Evolutionary conservation across 2,888 invertebrate species (phyloP).

Genomic region (Lepidonotus clava): DNA sequence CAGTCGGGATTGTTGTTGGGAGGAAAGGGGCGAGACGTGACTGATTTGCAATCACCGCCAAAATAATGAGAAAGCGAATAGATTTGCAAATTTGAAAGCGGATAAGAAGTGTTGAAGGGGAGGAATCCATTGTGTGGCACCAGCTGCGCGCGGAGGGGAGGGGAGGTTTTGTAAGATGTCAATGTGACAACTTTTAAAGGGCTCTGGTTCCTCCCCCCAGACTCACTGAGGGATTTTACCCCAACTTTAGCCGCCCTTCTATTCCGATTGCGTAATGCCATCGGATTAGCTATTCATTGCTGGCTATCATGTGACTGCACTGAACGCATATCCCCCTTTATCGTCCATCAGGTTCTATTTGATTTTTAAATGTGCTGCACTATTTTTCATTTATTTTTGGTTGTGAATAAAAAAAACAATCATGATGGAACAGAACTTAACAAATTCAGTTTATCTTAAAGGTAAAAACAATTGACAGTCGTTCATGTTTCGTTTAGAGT

Average conservation of each 20-base stretch:
- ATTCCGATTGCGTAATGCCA: not conserved
- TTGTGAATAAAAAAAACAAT: too few species aligned
- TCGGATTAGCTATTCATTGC: not conserved
- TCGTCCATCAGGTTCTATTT: too few species aligned
- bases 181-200: not conserved
- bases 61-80: constrained; percentile 32
- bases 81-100: constrained; percentile 37
- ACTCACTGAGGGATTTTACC: not conserved
- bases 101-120: not conserved
- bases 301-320: too few species aligned
- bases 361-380: too few species aligned
- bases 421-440: too few species aligned
- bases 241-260: not conserved
- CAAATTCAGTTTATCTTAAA: too few species aligned
- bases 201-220: not conserved
- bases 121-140: not conserved
- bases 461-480: too few species aligned
- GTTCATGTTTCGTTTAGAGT: too few species aligned
- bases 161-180: not conserved
- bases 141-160: not conserved
- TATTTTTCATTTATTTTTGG: too few species aligned
- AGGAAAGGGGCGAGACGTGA: not conserved
- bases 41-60: constrained; percentile 33
- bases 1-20: not conserved
- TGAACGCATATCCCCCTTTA: too few species aligned